phyloP scores from a whole-genome alignment of 2,797 vertebrate genomes.

The Dendrocincla fuliginosa region DNA sequence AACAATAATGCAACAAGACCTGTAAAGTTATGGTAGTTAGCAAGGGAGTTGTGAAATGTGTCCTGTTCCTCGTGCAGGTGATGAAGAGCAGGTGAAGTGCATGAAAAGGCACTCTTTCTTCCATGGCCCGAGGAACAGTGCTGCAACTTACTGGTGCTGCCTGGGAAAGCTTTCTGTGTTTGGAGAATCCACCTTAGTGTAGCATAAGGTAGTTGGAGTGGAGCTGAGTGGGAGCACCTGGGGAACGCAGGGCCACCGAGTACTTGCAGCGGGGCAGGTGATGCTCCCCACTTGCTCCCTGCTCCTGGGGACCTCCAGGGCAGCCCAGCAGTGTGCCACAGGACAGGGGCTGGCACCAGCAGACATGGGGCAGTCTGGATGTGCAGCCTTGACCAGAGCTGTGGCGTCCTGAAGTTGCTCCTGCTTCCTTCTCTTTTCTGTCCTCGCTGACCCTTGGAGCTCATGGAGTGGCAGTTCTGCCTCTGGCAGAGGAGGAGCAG shows the following conservation, averaged over 20 bases:
- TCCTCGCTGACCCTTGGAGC: rapidly evolving
- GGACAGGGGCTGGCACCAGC: background rate
- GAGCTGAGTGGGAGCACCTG: background rate
- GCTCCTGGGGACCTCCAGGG: background rate
- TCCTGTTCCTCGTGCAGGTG: background rate
- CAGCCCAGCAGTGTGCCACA: background rate
- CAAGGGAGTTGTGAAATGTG: background rate
- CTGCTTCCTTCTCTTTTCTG: background rate
- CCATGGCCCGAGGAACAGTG: background rate
- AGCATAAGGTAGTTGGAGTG: background rate
- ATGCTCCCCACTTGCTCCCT: background rate
- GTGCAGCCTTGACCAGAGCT: background rate
- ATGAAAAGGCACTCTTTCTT: background rate
- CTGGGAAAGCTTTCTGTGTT: background rate
- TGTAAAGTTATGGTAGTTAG: background rate
- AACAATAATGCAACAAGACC: conserved; percentile 29
- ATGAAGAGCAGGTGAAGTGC: background rate
- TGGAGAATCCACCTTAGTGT: background rate
- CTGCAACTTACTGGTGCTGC: background rate
- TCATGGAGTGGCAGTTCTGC: rapidly evolving
- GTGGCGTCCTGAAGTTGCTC: background rate
- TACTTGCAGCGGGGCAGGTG: background rate
- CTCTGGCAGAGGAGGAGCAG: background rate
- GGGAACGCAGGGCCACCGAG: background rate
- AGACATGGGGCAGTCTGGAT: rapidly evolving